Evolutionary conservation across 2,888 invertebrate species (phyloP).

Genomic region (Autographa gamma): DNA sequence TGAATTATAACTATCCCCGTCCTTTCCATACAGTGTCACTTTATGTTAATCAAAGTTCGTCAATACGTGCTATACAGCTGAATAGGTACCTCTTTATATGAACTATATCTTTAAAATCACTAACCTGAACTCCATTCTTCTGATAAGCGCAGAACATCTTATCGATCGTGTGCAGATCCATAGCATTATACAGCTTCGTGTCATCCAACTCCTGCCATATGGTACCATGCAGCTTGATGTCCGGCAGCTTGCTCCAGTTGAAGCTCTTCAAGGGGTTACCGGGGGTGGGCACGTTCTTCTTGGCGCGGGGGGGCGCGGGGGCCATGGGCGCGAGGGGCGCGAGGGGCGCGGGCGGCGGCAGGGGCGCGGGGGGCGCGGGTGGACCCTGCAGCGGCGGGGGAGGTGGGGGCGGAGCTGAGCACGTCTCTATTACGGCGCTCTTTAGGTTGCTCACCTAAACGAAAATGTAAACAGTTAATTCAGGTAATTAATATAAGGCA

Average conservation of each 20-base stretch:
- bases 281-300: constrained; percentile 97
- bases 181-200: constrained; percentile 95
- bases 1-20: too few species aligned
- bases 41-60: too few species aligned
- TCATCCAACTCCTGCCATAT: constrained; percentile 99
- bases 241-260: constrained; percentile 99
- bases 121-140: constrained; percentile 95
- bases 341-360: constrained; percentile 89
- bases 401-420: constrained; percentile 70
- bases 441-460: constrained; percentile 86
- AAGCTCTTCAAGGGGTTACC: constrained; percentile 98
- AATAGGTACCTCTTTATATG: too few species aligned
- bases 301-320: constrained; percentile 89
- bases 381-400: constrained; percentile 86
- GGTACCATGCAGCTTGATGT: constrained; percentile 96
- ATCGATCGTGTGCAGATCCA: constrained; percentile 97
- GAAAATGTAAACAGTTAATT: too few species aligned
- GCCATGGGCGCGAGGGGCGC: constrained; percentile 88
- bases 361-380: constrained; percentile 85
- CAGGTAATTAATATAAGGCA: too few species aligned
- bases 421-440: constrained; percentile 82
- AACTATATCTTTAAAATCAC: too few species aligned
- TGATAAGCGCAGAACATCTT: constrained; percentile 98
- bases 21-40: too few species aligned
- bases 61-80: too few species aligned